Percentiles rank a stretch among this genome's conserved stretches.
phyloP scores from a whole-genome alignment of 64 coral and sea anemone species.

The Actinia equina region DNA sequence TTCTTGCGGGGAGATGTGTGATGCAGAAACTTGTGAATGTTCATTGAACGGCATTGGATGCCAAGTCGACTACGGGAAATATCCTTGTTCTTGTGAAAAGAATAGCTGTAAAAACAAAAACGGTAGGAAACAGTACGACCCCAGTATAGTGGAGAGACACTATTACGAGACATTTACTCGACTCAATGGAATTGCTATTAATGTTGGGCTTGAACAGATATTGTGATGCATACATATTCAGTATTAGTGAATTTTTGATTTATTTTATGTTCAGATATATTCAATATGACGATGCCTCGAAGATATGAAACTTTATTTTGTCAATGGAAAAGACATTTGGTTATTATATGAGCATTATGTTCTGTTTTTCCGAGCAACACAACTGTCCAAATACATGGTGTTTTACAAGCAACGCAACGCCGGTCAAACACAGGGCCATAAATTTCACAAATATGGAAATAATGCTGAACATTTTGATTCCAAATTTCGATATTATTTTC shows the following conservation, averaged over 20 bases:
- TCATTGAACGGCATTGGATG: slow-evolving; percentile 82
- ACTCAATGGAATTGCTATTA: slow-evolving; percentile 62
- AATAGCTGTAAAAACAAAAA: slow-evolving; percentile 74
- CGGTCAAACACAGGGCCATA: not conserved
- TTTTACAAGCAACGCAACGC: not conserved
- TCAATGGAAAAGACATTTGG: not conserved
- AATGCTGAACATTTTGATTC: not conserved
- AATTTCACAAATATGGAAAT: slow-evolving; percentile 14
- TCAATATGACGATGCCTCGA: not conserved
- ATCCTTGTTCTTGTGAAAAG: slow-evolving; percentile 75
- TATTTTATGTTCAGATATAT: not conserved
- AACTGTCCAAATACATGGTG: not conserved
- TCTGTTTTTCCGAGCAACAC: not conserved
- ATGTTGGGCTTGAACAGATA: slow-evolving; percentile 12
- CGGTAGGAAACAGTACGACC: slow-evolving; percentile 88
- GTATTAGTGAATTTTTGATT: not conserved
- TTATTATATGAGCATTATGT: not conserved
- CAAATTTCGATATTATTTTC: not conserved
- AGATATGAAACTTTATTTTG: not conserved
- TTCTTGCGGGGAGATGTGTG: slow-evolving; percentile 78
- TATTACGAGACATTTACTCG: slow-evolving; percentile 82
- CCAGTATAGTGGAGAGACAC: slow-evolving; percentile 61
- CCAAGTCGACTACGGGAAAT: slow-evolving; percentile 91
- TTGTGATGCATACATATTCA: not conserved
- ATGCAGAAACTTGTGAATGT: slow-evolving; percentile 84